These are phyloP conservation scores for Stichodactyla mertensii DNA, from an alignment of 64 coral and sea anemone species.

Conservation along the genomic window DNA sequence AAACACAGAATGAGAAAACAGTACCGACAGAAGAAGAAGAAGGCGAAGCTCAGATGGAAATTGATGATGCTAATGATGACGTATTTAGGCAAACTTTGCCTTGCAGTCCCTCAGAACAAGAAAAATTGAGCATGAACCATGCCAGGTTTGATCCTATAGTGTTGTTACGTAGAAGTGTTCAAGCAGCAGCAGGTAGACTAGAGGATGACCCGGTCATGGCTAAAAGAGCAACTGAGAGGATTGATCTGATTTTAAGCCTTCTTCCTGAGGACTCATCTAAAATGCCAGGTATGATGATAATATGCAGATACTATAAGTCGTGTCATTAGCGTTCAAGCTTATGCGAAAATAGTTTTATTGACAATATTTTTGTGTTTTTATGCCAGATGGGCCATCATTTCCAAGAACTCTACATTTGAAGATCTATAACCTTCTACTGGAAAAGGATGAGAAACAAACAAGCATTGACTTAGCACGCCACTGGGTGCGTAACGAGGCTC, in stretches of 20 bases:
- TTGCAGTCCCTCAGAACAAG: neutral
- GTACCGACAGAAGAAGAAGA: neutral
- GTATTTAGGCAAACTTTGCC: neutral
- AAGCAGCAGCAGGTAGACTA: slow-evolving; percentile 64
- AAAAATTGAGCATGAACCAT: neutral
- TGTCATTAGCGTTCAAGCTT: too few species aligned
- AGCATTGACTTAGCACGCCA: slow-evolving; percentile 12
- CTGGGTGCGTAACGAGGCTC: slow-evolving; percentile 57
- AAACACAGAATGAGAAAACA: neutral
- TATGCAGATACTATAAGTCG: neutral
- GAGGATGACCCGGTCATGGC: slow-evolving; percentile 37
- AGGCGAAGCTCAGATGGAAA: neutral
- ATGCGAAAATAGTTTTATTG: neutral
- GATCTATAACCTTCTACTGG: slow-evolving; percentile 37
- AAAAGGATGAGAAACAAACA: slow-evolving; percentile 32
- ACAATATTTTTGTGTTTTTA: neutral
- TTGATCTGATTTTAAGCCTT: slow-evolving; percentile 49
- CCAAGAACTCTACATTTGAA: slow-evolving; percentile 10
- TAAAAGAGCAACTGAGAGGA: slow-evolving; percentile 46
- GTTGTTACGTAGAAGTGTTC: slow-evolving; percentile 46
- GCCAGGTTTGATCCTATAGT: slow-evolving; percentile 23
- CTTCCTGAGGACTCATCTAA: slow-evolving; percentile 40
- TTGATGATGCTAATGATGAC: slow-evolving; percentile 7
- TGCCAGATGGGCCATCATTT: slow-evolving; percentile 26
- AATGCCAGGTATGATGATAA: slow-evolving; percentile 17